Evolutionary conservation across 2,113 vertebrate genomes (phyloP), one percentile per base, ranked within the genome.

Genomic region (Lichenostomus cassidix): DNA sequence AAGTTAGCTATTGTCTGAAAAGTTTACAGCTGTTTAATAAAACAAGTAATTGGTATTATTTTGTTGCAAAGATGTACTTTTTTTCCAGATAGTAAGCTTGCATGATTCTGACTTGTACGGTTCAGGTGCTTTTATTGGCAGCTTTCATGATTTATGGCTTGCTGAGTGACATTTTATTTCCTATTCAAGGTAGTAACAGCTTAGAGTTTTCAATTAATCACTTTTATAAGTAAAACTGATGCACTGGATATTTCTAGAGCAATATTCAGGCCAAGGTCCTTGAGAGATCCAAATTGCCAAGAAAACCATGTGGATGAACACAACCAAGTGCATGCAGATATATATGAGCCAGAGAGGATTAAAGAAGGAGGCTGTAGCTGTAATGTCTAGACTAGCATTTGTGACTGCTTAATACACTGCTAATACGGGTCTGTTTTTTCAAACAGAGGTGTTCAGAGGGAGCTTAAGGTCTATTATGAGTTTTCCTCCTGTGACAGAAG

Each of bases 191-290:
- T 78, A 90, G 85, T 75, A 95, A 81, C 86, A 78, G 55, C 63
- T 91, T 63, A 55, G 52, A 78, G 55, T 86, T 60, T 78, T 92
- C 95, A 83, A n/a, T 89, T 90, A 94, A 97, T 94, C 93, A 93
- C 68, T 81, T 86, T 29, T 77, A n/a, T 90, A 75, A 78, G 68
- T 95, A 71, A 84, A 81, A 84, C 27, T 59, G 50, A 56, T 84
- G 55, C 35, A 25, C 41, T 90, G 44, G 44, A 41, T 96, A 58
- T 89, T 93, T 83, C 68, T 47, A 83, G 22, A 81, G 39, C 17
- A 71, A 33, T 93, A 87, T 93, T 87, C 49, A 90, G 44, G 12
- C 47, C 60, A 39, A 19, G 17, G 44, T 89, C n/a, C 76, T 89
- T 68, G 65, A 89, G 62, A 62, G 84, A 65, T 49, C 33, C 31